A percentile compares a stretch with the other conserved stretches of the same genome.
phyloP scores from a whole-genome alignment of 1,140 invertebrate species.

The Chrysoperla carnea region DNA sequence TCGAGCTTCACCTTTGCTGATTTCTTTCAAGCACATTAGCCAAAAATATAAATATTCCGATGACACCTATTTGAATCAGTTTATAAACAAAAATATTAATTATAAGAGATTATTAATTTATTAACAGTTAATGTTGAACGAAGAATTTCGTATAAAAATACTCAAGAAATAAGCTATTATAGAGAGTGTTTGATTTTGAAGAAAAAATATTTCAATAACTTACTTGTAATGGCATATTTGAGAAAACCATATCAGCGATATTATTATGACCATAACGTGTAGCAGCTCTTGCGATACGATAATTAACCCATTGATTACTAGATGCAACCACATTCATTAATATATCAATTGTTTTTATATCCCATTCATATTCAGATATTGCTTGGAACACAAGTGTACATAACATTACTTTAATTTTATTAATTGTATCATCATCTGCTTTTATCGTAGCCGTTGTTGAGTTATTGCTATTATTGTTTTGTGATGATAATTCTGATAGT shows the following conservation, averaged over 20 bases:
- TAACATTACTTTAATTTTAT: slow-evolving; percentile 37
- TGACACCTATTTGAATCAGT: slow-evolving; percentile 62
- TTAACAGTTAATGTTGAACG: too few species aligned
- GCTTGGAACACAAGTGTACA: slow-evolving; percentile 74
- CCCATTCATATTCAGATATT: slow-evolving; percentile 43
- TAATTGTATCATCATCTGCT: slow-evolving; percentile 9
- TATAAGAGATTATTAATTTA: too few species aligned
- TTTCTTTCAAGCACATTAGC: slow-evolving; percentile 57
- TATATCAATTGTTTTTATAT: slow-evolving; percentile 34
- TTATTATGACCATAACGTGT: slow-evolving; percentile 67
- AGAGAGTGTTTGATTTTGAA: too few species aligned
- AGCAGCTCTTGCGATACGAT: slow-evolving; percentile 71
- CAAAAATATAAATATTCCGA: slow-evolving; percentile 85
- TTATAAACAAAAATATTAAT: too few species aligned
- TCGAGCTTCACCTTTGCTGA: slow-evolving; percentile 41
- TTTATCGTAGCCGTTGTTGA: too few species aligned
- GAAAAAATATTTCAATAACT: too few species aligned
- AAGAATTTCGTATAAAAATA: too few species aligned
- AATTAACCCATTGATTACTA: slow-evolving; percentile 66
- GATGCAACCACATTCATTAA: slow-evolving; percentile 35
- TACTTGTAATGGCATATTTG: slow-evolving; percentile 27
- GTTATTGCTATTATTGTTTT: slow-evolving; percentile 8
- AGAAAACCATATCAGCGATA: slow-evolving; percentile 48
- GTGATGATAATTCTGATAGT: slow-evolving; percentile 17
- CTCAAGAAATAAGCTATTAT: too few species aligned